Evolutionary conservation across 2,797 vertebrate genomes (phyloP).

Genomic region (Manis crassicaudata): DNA sequence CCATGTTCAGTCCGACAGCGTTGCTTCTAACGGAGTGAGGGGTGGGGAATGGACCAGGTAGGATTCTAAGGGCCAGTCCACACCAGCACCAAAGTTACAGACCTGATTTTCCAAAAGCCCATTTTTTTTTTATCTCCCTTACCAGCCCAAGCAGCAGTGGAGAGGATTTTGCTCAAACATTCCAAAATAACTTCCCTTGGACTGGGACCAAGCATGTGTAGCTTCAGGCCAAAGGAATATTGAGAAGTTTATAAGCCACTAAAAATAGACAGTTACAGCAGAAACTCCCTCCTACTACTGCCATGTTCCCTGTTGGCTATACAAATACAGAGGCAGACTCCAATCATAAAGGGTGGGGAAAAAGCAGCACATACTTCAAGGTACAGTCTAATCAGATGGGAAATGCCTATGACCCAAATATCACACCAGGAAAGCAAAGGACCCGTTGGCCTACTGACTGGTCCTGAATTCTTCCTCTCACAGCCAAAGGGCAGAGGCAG

Average conservation of each 20-base stretch:
- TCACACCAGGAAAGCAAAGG: not conserved
- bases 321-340: not conserved
- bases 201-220: conserved; percentile 67
- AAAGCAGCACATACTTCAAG: not conserved
- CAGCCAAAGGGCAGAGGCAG: not conserved
- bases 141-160: conserved; percentile 19
- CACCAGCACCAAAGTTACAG: not conserved
- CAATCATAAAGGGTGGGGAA: not conserved
- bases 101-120: conserved; percentile 40
- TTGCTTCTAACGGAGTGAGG: not conserved
- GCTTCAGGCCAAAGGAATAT: conserved; percentile 74
- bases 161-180: conserved; percentile 77
- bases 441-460: not conserved
- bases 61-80: not conserved
- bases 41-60: not conserved
- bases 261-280: conserved; percentile 78
- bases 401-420: conserved; percentile 12
- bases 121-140: conserved; percentile 45
- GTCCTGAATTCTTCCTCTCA: not conserved
- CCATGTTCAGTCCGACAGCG: not conserved
- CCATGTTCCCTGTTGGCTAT: conserved; percentile 58
- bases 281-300: conserved; percentile 67
- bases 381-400: not conserved
- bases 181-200: conserved; percentile 79
- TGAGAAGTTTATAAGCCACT: conserved; percentile 75